These are phyloP conservation scores for Daubentonia madagascariensis DNA, from an alignment of 2,113 vertebrate genomes.

Conservation along the genomic window DNA sequence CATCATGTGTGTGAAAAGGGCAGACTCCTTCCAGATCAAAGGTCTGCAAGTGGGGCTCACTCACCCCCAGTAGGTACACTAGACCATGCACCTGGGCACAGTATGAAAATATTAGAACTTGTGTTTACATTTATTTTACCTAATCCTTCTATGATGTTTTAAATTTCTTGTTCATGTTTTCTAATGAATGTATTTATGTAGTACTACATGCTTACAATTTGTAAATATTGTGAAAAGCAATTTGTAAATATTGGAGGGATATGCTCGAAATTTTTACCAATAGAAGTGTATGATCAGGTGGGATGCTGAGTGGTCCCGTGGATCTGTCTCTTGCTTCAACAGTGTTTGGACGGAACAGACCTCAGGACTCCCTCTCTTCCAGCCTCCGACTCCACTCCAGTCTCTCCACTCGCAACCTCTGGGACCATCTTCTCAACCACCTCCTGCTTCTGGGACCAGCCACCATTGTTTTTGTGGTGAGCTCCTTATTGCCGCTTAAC, in stretches of 20 bases:
- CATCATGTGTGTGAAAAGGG: background rate
- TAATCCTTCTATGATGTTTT: background rate
- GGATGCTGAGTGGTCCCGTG: background rate
- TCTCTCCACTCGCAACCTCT: background rate
- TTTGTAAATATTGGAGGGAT: background rate
- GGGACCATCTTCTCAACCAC: background rate
- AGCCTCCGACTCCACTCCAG: background rate
- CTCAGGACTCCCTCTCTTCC: background rate
- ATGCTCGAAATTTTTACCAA: background rate
- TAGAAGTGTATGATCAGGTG: background rate
- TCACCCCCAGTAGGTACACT: background rate
- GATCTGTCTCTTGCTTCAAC: slow-evolving; percentile 81
- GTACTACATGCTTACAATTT: background rate
- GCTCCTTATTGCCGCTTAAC: background rate
- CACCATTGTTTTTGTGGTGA: background rate
- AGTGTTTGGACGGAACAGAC: slow-evolving; percentile 80
- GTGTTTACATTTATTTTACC: background rate
- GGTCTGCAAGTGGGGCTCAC: background rate
- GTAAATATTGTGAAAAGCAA: background rate
- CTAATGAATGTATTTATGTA: background rate
- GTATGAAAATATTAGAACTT: background rate
- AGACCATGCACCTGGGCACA: too few species aligned
- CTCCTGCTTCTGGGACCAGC: background rate
- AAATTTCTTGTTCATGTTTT: background rate
- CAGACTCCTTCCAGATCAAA: background rate